These are phyloP conservation scores for Hypolimnas misippus DNA, from an alignment of 2,888 invertebrate species.

Conservation along the genomic window DNA sequence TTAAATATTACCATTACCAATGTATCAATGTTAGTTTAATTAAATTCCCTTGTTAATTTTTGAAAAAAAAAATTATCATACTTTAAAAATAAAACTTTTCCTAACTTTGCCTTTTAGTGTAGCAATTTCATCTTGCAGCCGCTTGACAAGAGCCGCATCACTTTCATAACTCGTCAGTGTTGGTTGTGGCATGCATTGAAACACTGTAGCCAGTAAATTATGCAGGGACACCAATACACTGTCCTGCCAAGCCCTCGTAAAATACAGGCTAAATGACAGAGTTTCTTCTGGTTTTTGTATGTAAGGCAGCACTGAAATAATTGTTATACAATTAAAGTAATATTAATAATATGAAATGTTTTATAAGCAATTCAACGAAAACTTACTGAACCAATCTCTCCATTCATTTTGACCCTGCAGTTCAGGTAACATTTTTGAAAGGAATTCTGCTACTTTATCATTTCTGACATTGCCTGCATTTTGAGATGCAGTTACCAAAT, in stretches of 20 bases:
- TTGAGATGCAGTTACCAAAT: conserved; percentile 92
- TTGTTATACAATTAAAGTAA: background rate
- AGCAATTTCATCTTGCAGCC: conserved; percentile 93
- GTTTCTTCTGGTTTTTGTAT: conserved; percentile 96
- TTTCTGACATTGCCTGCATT: conserved; percentile 88
- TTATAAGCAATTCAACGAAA: background rate
- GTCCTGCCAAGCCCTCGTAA: conserved; percentile 97
- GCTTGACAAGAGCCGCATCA: conserved; percentile 90
- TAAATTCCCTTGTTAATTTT: conserved; percentile 6
- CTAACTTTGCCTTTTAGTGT: conserved; percentile 79
- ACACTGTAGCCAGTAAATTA: conserved; percentile 96
- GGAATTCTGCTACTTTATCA: conserved; percentile 95
- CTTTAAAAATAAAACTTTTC: background rate
- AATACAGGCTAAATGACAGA: conserved; percentile 93
- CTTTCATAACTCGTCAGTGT: conserved; percentile 93
- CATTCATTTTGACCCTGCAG: conserved; percentile 95
- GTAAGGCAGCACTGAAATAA: conserved; percentile 93
- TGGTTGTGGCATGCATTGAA: conserved; percentile 93
- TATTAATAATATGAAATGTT: background rate
- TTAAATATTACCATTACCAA: conserved; percentile 4
- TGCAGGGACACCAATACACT: conserved; percentile 94
- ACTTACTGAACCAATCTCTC: conserved; percentile 99
- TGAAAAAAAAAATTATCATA: background rate
- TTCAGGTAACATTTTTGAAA: conserved; percentile 93
- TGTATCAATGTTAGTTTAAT: background rate